Evolutionary conservation across 2,113 vertebrate species (phyloP), one percentile per base, ranked within the genome.

Genomic region (Corythaeola cristata): DNA sequence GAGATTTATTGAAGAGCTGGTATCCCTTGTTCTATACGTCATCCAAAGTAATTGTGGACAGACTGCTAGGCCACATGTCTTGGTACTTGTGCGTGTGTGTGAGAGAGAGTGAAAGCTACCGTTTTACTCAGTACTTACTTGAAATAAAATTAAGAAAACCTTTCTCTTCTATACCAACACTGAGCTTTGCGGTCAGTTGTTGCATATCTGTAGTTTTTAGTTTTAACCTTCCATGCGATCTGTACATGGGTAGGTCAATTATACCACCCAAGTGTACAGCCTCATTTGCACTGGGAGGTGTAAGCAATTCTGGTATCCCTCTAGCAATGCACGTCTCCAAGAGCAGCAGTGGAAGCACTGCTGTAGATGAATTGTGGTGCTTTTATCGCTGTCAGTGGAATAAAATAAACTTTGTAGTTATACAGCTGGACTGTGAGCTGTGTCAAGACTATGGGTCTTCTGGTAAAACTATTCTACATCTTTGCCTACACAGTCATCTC

Each of bases 231-330:
- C 12, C 3, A 0, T 26, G 19, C 68, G 33, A n/a, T 87, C 52
- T 15, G 4, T 62, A 24, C 0, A 0, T 33, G 33, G 19, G 44
- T 74, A 45, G 27, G 62, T 63, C 32, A 49, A 0, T 69, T 58
- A 23, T 4, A 37, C 5, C 11, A 8, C 44, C 33, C 30, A 50
- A 33, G 35, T 2, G 1, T 72, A 28, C 58, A 35, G 30, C 23
- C 63, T 69, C 18, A 6, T 28, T 47, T 77, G 22, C 19, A 15
- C 27, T 60, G 53, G 37, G 52, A 66, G 11, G 28, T 59, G 18
- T 68, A 30, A 59, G 30, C 49, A 24, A 1, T 91, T 35, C 69
- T 53, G 47, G 8, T 33, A 13, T 50, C 24, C 33, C 26, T 71
- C 39, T 62, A 22, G 41, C 24, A 30, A 8, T 17, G 21, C 41